Evolutionary conservation across 2,113 vertebrate genomes (phyloP), one percentile per base, ranked within the genome.

Genomic region (Heliornis fulica): DNA sequence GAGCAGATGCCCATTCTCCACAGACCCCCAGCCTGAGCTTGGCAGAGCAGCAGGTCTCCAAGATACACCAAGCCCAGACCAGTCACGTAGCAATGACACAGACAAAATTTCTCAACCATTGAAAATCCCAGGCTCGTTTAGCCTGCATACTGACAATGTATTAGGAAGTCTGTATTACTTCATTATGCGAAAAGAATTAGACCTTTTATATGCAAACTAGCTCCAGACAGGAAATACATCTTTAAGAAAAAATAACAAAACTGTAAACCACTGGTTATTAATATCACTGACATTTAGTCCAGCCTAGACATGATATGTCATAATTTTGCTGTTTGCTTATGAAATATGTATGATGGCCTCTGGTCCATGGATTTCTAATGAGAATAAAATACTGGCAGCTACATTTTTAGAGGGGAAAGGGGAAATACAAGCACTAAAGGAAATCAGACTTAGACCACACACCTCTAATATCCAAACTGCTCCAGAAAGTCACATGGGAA

Each of bases 281-380:
- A 78, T 96, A 90, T 60, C 84, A 36, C 46, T 93, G 93, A 78
- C 86, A 90, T 96, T 95, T 95, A 89, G 88, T 78, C 79, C 72
- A 92, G 51, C 68, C 46, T 94, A 88, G 65, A 90, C 40, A 83
- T 81, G 57, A 91, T 87, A 50, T 77, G 88, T 94, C 57, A 32
- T 88, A 92, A 87, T 96, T 96, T 90, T 94, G 46, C 80, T 96
- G 60, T 95, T 96, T 95, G 83, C 15, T 75, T 94, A 93, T 83
- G 60, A 93, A 51, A 83, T 95, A 56, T 93, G 34, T 74, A 86
- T 93, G 94, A 88, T 90, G 76, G 64, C 68, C 56, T 90, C 90
- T 90, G 79, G 71, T 77, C 68, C 75, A 26, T 83, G 70, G 79
- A 63, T 81, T 94, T 83, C 56, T 96, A 78, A 78, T 56, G 72